Evolutionary conservation across 1,140 invertebrate species (phyloP).

Genomic region (Nixonia krombeini): DNA sequence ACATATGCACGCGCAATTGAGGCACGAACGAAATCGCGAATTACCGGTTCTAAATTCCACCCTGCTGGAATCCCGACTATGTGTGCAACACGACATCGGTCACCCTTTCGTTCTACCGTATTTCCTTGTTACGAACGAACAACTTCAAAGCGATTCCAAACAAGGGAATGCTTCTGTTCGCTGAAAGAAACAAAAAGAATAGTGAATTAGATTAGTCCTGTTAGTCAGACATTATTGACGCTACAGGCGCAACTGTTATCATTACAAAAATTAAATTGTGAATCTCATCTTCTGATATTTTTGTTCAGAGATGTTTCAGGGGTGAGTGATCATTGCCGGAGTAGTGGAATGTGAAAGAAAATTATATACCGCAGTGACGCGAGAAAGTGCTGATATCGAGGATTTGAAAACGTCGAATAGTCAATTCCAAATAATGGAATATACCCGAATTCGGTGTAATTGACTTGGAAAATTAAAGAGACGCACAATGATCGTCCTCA

Average conservation of each 20-base stretch:
- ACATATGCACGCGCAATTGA: conserved; percentile 1
- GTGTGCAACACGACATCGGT: no score
- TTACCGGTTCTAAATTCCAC: conserved; percentile 4
- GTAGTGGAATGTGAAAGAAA: neutral
- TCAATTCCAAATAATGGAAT: conserved; percentile 14
- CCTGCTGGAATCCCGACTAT: neutral
- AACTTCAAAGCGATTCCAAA: no score
- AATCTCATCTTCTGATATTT: neutral
- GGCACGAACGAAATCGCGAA: conserved; percentile 10
- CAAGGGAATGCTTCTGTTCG: no score
- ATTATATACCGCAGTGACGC: neutral
- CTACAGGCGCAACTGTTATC: neutral
- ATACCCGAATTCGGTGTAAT: conserved; percentile 32
- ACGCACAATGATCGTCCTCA: conserved; percentile 52
- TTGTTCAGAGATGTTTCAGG: neutral
- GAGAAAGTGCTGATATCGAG: neutral
- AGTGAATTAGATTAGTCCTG: neutral
- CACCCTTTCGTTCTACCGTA: no score
- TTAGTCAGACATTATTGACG: neutral
- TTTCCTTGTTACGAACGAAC: no score
- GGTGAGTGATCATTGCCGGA: conserved; percentile 3
- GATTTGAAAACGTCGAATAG: neutral
- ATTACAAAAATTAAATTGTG: neutral
- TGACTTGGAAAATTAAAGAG: conserved; percentile 22
- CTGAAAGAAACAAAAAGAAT: neutral